Percentiles rank a stretch among this genome's conserved stretches.
Conservation (phyloP, 1,140 invertebrate species). For the Trachymyrmex cornetzi region DNA sequence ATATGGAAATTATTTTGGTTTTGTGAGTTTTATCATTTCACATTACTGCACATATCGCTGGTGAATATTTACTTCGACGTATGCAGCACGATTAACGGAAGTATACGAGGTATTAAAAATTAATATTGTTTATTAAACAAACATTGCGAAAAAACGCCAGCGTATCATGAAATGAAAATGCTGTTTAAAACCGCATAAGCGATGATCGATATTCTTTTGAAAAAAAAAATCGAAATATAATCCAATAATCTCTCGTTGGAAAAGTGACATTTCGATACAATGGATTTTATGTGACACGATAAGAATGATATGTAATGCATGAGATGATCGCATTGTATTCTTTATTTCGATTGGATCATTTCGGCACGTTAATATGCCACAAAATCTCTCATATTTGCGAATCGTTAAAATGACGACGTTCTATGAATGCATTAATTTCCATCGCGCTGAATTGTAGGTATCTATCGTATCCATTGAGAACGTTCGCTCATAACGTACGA, state of each 20-base stretch:
- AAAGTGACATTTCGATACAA: conserved; percentile 1
- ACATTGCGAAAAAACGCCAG: conserved; percentile 1
- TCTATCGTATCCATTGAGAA: conserved; percentile 30
- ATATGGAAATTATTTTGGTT: conserved; percentile 7
- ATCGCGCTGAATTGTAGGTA: background rate
- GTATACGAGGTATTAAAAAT: conserved; percentile 30
- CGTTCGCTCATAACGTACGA: background rate
- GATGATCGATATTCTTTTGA: background rate
- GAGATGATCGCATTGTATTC: background rate
- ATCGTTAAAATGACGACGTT: too few species aligned
- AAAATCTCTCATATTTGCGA: conserved; percentile 4
- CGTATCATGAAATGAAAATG: conserved; percentile 3
- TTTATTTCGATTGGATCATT: background rate
- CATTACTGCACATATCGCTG: background rate
- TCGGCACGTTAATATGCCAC: background rate
- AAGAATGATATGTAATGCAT: background rate
- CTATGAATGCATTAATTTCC: conserved; percentile 35
- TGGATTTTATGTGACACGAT: background rate
- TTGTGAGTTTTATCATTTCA: conserved; percentile 33
- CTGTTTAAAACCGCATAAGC: background rate
- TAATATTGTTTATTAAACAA: conserved; percentile 36
- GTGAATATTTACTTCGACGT: conserved; percentile 20
- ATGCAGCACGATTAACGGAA: conserved; percentile 15
- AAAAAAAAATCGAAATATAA: background rate
- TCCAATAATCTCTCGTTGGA: background rate